Percentiles rank a stretch among this genome's conserved stretches.
Conservation (phyloP, 2,113 vertebrate genomes). For the Hypomesus transpacificus region DNA sequence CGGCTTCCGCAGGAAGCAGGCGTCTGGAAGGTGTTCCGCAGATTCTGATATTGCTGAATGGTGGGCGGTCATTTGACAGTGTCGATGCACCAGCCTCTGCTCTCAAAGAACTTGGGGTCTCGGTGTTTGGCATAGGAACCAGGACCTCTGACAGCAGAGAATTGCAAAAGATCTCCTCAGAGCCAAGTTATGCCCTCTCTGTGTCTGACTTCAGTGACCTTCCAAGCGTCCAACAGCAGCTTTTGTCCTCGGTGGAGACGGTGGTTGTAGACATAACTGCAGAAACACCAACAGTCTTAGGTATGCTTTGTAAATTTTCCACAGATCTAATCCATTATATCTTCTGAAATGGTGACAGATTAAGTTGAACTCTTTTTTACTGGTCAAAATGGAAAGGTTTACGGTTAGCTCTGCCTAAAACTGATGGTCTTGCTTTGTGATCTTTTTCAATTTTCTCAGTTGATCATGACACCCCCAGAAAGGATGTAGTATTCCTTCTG, state of each 20-base stretch:
- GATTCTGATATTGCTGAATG: slow-evolving; percentile 32
- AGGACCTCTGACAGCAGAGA: slow-evolving; percentile 49
- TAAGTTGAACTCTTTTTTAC: too few species aligned
- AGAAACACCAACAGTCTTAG: slow-evolving; percentile 13
- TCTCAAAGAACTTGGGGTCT: slow-evolving; percentile 24
- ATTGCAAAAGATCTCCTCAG: slow-evolving; percentile 22
- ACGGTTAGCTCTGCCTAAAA: too few species aligned
- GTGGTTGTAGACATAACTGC: background rate
- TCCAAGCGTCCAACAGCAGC: slow-evolving; percentile 24
- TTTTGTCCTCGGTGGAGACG: slow-evolving; percentile 10
- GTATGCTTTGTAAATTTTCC: slow-evolving; percentile 60
- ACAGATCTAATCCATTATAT: background rate
- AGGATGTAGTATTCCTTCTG: slow-evolving; percentile 37
- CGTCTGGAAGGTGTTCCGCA: slow-evolving; percentile 36
- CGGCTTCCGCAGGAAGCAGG: slow-evolving; percentile 29
- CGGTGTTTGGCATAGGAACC: slow-evolving; percentile 21
- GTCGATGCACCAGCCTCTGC: slow-evolving; percentile 21
- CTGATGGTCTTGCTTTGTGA: background rate
- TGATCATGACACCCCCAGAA: too few species aligned
- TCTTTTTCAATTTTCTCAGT: too few species aligned
- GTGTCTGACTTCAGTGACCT: slow-evolving; percentile 26
- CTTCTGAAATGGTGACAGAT: too few species aligned
- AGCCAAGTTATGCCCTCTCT: slow-evolving; percentile 20
- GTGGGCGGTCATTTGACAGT: slow-evolving; percentile 26
- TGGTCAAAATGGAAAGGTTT: too few species aligned